Evolutionary conservation across 2,113 vertebrate species (phyloP).

Genomic region (Corythornis vintsioides): DNA sequence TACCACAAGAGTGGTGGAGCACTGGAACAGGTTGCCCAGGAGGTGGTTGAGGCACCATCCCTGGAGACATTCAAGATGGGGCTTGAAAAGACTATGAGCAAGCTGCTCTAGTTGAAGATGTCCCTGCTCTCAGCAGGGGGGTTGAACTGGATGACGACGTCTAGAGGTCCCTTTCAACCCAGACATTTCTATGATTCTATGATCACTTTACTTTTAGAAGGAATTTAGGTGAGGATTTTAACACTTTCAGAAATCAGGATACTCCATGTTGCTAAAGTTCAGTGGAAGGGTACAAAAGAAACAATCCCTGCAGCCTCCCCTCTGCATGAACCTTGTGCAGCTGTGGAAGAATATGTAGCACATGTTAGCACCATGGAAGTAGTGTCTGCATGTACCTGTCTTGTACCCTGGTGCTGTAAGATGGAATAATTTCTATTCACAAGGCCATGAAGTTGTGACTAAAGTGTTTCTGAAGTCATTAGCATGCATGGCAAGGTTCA

Average conservation of each 20-base stretch:
- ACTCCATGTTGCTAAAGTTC: not conserved
- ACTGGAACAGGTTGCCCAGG: too few species aligned
- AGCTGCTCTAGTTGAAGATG: too few species aligned
- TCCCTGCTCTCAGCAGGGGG: too few species aligned
- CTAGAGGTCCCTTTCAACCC: too few species aligned
- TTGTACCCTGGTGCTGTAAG: not conserved
- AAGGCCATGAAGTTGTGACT: not conserved
- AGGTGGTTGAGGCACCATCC: too few species aligned
- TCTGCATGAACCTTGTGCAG: not conserved
- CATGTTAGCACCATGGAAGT: not conserved
- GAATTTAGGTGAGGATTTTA: not conserved
- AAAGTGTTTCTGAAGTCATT: rapidly evolving
- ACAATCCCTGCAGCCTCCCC: rapidly evolving
- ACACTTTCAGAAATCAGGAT: not conserved
- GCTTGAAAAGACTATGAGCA: too few species aligned
- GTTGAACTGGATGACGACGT: too few species aligned
- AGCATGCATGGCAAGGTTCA: not conserved
- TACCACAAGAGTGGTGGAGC: too few species aligned
- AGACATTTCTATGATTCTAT: too few species aligned
- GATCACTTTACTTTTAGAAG: not conserved
- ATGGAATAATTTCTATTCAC: not conserved
- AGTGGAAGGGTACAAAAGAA: not conserved
- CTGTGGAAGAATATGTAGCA: not conserved
- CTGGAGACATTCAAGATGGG: too few species aligned
- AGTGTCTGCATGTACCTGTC: not conserved